A percentile compares a stretch with the other conserved stretches of the same genome.
Conservation (phyloP, 2,797 vertebrate genomes). For the Intellagama lesueurii region DNA sequence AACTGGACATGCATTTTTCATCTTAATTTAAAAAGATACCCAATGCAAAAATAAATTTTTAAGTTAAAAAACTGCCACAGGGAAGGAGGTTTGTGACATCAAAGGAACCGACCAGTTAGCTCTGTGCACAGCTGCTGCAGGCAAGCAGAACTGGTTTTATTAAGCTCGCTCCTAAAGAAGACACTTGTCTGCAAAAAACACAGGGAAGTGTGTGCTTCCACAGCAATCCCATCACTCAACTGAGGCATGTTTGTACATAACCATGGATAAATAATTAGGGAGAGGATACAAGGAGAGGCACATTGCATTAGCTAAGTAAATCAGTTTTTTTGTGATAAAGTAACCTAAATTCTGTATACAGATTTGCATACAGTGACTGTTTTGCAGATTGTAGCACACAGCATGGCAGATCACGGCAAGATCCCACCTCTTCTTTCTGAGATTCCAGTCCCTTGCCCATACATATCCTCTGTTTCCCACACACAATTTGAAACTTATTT, state of each 20-base stretch:
- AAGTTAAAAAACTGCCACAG: background rate
- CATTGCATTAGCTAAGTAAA: background rate
- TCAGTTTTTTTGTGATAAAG: background rate
- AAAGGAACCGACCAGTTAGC: background rate
- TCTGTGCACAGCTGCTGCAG: background rate
- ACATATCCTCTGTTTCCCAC: background rate
- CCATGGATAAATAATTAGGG: slow-evolving; percentile 25
- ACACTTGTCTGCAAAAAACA: background rate
- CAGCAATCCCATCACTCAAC: background rate
- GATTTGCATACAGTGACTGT: background rate
- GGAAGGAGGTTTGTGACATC: background rate
- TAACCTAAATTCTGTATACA: background rate
- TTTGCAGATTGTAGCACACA: background rate
- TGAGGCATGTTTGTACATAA: background rate
- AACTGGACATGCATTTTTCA: background rate
- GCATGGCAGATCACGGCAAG: background rate
- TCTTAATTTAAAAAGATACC: slow-evolving; percentile 7
- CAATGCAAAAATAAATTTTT: background rate
- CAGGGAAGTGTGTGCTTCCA: background rate
- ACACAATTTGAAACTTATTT: background rate
- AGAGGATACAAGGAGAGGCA: background rate
- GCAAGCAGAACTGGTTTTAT: background rate
- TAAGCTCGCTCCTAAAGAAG: background rate
- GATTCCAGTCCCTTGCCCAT: background rate
- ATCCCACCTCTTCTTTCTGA: background rate